Evolutionary conservation across 2,888 invertebrate genomes (phyloP).

Genomic region (Dicyrtoma fusca): DNA sequence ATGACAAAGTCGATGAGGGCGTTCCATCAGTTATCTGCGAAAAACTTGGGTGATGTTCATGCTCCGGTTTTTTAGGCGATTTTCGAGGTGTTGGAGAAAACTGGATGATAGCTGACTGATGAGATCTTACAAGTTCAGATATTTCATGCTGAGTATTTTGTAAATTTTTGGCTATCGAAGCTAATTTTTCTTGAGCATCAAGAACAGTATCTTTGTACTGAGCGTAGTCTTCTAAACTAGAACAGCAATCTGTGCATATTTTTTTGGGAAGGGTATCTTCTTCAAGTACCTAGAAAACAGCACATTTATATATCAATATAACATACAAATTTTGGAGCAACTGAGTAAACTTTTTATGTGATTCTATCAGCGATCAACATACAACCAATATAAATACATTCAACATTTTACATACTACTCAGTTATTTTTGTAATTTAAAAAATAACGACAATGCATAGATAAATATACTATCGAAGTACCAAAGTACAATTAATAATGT

Average conservation of each 20-base stretch:
- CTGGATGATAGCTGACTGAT: neutral
- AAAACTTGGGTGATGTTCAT: too few species aligned
- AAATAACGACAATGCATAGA: too few species aligned
- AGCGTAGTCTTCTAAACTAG: conserved; percentile 51
- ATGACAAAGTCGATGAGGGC: too few species aligned
- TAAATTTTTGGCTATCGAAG: conserved; percentile 47
- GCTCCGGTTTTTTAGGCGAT: neutral
- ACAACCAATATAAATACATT: neutral
- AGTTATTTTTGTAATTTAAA: too few species aligned
- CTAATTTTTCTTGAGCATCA: conserved; percentile 55
- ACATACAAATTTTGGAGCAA: neutral
- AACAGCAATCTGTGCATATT: conserved; percentile 55
- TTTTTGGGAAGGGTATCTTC: conserved; percentile 54
- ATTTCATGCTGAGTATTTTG: conserved; percentile 43
- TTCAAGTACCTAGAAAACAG: conserved; percentile 47
- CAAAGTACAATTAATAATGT: too few species aligned
- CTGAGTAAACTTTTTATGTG: too few species aligned
- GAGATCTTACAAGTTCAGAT: conserved; percentile 1
- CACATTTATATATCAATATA: neutral
- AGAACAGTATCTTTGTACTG: conserved; percentile 53
- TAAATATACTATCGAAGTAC: too few species aligned
- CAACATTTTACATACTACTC: neutral
- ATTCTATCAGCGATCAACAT: too few species aligned
- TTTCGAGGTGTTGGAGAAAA: neutral
- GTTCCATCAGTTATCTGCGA: too few species aligned